Percentiles rank a stretch among this genome's conserved stretches.
Conservation (phyloP, 2,888 invertebrate genomes). For the Dicycla oo region DNA sequence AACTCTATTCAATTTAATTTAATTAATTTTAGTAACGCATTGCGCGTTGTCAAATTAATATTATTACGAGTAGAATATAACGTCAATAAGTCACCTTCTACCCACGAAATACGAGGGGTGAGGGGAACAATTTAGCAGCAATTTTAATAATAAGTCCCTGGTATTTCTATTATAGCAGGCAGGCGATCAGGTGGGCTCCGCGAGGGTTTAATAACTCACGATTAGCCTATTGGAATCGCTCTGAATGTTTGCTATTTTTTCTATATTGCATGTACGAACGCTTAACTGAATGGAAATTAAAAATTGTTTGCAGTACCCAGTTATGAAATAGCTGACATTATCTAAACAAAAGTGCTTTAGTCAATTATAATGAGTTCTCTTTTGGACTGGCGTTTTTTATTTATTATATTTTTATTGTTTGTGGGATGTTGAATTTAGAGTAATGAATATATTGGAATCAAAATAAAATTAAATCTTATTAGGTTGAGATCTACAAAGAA, state of each 20-base stretch:
- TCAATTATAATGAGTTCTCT: conserved; percentile 37
- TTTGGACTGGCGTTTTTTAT: conserved; percentile 22
- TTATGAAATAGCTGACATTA: conserved; percentile 64
- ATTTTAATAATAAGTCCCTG: conserved; percentile 91
- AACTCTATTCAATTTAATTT: conserved; percentile 48
- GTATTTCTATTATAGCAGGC: conserved; percentile 90
- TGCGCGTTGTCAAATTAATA: conserved; percentile 70
- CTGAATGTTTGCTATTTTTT: conserved; percentile 90
- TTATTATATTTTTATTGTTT: conserved; percentile 1
- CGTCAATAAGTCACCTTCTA: conserved; percentile 80
- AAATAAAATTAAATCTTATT: background rate
- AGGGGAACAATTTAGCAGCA: conserved; percentile 90
- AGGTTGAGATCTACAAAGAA: conserved; percentile 16
- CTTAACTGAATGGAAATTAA: conserved; percentile 81
- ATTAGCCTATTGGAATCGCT: conserved; percentile 90
- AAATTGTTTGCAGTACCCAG: conserved; percentile 80
- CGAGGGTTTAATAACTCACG: conserved; percentile 89
- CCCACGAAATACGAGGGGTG: conserved; percentile 86
- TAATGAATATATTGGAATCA: background rate
- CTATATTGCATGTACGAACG: conserved; percentile 82
- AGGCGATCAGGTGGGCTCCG: conserved; percentile 88
- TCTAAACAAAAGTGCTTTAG: conserved; percentile 50
- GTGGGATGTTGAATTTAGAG: background rate
- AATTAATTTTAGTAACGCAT: conserved; percentile 62
- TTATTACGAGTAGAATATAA: conserved; percentile 73